phyloP scores from a whole-genome alignment of 2,797 vertebrate genomes.

The Poeciliopsis presidionis region DNA sequence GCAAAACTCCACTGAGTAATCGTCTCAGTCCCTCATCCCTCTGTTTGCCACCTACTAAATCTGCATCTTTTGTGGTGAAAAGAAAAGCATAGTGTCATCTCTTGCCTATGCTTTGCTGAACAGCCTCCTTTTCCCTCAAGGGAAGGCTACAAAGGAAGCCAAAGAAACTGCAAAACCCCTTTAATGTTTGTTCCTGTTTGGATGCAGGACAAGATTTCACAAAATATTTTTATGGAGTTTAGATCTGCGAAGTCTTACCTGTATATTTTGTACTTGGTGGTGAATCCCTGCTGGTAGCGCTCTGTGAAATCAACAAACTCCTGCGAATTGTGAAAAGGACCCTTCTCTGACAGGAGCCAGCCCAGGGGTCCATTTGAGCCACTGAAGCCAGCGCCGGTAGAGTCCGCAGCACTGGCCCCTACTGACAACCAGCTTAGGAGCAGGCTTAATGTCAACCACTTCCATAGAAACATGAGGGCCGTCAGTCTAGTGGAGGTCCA shows the following conservation, averaged over 20 bases:
- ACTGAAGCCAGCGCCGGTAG: constrained; percentile 85
- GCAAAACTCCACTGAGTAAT: constrained; percentile 54
- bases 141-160: background rate
- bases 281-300: constrained; percentile 96
- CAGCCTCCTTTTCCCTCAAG: background rate
- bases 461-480: constrained; percentile 99
- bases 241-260: constrained; percentile 81
- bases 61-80: constrained; percentile 31
- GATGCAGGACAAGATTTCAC: background rate
- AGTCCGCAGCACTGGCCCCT: constrained; percentile 76
- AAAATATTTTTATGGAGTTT: background rate
- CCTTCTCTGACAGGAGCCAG: constrained; percentile 98
- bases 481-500: constrained; percentile 93
- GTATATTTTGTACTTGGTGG: constrained; percentile 99
- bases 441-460: constrained; percentile 92
- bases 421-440: constrained; percentile 86
- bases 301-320: constrained; percentile 97
- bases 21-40: constrained; percentile 37
- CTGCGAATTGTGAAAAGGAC: constrained; percentile 95
- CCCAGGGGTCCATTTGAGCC: constrained; percentile 90
- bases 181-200: background rate
- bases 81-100: constrained; percentile 19
- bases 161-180: background rate
- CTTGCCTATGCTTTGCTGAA: constrained; percentile 1
- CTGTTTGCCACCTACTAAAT: constrained; percentile 42